Percentiles rank a stretch among this genome's conserved stretches.
Conservation (phyloP, 2,113 vertebrate species). For the Corythornis vintsioides region DNA sequence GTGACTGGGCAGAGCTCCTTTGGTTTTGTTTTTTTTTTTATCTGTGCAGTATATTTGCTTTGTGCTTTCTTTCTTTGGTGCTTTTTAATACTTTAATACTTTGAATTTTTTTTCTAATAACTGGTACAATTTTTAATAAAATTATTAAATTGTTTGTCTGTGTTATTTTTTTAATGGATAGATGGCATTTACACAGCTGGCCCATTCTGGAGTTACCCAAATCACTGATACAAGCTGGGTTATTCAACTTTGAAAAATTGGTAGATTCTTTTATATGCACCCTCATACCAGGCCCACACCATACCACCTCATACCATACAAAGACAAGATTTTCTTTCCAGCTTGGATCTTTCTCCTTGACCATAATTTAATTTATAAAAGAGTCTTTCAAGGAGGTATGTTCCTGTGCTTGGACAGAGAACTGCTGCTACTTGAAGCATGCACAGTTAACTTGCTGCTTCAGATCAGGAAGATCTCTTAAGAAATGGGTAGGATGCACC, state of each 20-base stretch:
- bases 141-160: slow-evolving; percentile 69
- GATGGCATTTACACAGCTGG: neutral
- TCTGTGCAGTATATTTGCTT: slow-evolving; percentile 77
- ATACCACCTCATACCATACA: neutral
- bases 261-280: neutral
- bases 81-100: slow-evolving; percentile 74
- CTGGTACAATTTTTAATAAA: slow-evolving; percentile 86
- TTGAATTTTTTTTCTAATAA: slow-evolving; percentile 65
- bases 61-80: slow-evolving; percentile 72
- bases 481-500: neutral
- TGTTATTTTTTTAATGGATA: neutral
- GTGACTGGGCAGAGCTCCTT: slow-evolving; percentile 50
- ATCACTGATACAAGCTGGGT: neutral
- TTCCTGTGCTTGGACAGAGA: neutral
- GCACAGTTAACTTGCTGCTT: neutral
- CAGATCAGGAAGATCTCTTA: neutral
- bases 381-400: neutral
- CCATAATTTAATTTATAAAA: neutral
- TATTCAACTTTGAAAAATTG: neutral
- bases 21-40: slow-evolving; percentile 47
- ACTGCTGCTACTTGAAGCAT: neutral
- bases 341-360: neutral
- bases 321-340: neutral
- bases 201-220: neutral
- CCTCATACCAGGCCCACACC: neutral